Base-by-base conservation (phyloP, 2,888 invertebrate genomes). In the Marronus borbonicus region DNA sequence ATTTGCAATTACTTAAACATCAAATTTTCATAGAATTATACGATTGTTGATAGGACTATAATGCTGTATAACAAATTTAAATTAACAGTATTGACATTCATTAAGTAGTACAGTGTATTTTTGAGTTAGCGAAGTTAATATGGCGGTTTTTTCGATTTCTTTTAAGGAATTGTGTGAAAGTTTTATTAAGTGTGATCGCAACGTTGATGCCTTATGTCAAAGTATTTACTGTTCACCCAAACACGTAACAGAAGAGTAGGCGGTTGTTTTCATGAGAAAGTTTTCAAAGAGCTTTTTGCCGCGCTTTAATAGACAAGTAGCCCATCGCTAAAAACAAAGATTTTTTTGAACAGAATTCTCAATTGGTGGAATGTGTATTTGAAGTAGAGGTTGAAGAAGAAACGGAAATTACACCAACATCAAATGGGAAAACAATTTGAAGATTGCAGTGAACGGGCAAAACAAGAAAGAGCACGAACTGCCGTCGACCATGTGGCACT, bases 21-120 rank as follows among this genome's bases (percentile, higher is more conserved):
- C 24, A 24, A 24, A 24, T 2, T 2, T 24, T 24, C 24, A 24
- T 24, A 1, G 24, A 24, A 3, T 50, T 50, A 50, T 50, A 12
- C 50, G 24, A 50, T 3, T 50, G 3, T 14, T 50, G 14, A 1
- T 14, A 2, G 1, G 14, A 50, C 50, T 50, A 50, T 10, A 14
- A 50, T 17, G 0, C 17, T 17, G 17, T 17, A 17, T 17, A 17
- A 17, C 17, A 17, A 17, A 17, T 24, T 24, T 24, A 24, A 24
- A 24, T 24, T 0, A 24, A 24, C 24, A 24, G 24, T 24, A 1
- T 24, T 24, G 24, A 24, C 24, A 24, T 24, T 24, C 52, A 52
- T n/a, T 52, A 52, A 17, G 52, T 52, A 52, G 52, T 52, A 52
- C 52, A 52, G 14, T 52, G 52, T 52, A n/a, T 52, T 52, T 52